Base-by-base conservation (phyloP, 2,113 vertebrate genomes). In the Tricholaema leucomelas region DNA sequence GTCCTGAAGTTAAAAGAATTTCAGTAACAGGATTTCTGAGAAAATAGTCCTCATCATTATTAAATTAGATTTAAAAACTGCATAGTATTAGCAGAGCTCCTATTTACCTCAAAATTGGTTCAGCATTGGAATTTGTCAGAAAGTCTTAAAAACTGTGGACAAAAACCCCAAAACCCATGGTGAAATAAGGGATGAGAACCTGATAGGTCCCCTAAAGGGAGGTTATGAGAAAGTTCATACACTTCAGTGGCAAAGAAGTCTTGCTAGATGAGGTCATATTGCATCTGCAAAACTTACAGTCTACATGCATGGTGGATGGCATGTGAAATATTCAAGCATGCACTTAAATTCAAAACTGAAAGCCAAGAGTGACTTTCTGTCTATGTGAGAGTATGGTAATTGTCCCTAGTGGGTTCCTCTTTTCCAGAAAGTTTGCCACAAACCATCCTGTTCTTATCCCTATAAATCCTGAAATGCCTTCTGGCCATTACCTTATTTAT, bases 291-390 rank as follows among this genome's bases (percentile, higher is more conserved):
- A 71, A 48, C 27, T 20, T 61, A 17, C 35, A 25, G 59, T 52
- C 31, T 44, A 9, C 16, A 3, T 23, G 31, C 1, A 0, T 1
- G 2, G 48, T 56, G 40, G 48, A 58, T 52, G 58, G 13, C 31
- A 13, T 10, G 25, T 35, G 56, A n/a, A 35, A 70, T 36, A 52
- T 19, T 16, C 27, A 52, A 52, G 35, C 52, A 54, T 54, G 8
- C 20, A 35, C 30, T 67, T 48, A 61, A 31, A 67, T 66, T 60
- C 38, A 79, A 86, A 24, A n/a, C 38, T 72, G 46, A 55, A 66
- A 83, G 21, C 40, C 40, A 25, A 25, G 15, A n/a, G 4, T 18
- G 8, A 35, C 14, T 66, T 33, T 35, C 30, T n/a, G 9, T 54
- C 8, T 36, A 42, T 27, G 30, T 31, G 19, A 38, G 61, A 90